Conservation (phyloP, 1,140 invertebrate species). For the Calliopsis andreniformis region DNA sequence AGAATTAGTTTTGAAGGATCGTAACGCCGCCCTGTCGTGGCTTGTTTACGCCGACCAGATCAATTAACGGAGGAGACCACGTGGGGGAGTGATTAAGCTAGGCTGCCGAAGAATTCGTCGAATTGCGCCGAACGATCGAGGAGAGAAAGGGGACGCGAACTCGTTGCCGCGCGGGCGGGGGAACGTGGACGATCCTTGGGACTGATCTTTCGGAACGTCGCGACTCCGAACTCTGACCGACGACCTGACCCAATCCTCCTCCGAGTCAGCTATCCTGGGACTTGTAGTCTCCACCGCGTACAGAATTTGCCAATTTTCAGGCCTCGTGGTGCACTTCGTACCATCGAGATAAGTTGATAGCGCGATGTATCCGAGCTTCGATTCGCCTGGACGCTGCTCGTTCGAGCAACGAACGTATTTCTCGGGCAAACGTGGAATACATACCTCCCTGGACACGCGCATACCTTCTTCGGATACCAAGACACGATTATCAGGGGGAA, state of each 20-base stretch:
- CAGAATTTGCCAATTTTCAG: not conserved
- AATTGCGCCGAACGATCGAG: conserved; percentile 24
- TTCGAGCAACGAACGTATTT: conserved; percentile 39
- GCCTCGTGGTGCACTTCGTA: not conserved
- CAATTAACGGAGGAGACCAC: conserved; percentile 31
- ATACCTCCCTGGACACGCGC: not conserved
- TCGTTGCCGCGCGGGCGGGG: too few relatives aligned
- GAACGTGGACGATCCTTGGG: too few relatives aligned
- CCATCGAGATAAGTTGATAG: not conserved
- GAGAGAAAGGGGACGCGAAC: not conserved
- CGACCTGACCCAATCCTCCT: too few relatives aligned
- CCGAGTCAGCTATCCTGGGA: too few relatives aligned
- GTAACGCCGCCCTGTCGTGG: not conserved
- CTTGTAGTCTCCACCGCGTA: too few relatives aligned
- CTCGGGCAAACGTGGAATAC: conserved; percentile 31
- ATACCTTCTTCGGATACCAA: conserved; percentile 34
- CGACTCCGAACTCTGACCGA: too few relatives aligned
- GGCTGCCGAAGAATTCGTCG: conserved; percentile 29
- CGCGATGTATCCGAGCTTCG: not conserved
- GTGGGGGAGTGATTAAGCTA: conserved; percentile 25
- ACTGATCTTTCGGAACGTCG: too few relatives aligned
- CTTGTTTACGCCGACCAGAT: conserved; percentile 32
- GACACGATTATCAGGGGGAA: conserved; percentile 7
- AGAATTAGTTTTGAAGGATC: conserved; percentile 46
- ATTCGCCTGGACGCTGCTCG: not conserved